These are phyloP conservation scores for Malacosoma neustria DNA, from an alignment of 2,888 invertebrate species.

Conservation along the genomic window DNA sequence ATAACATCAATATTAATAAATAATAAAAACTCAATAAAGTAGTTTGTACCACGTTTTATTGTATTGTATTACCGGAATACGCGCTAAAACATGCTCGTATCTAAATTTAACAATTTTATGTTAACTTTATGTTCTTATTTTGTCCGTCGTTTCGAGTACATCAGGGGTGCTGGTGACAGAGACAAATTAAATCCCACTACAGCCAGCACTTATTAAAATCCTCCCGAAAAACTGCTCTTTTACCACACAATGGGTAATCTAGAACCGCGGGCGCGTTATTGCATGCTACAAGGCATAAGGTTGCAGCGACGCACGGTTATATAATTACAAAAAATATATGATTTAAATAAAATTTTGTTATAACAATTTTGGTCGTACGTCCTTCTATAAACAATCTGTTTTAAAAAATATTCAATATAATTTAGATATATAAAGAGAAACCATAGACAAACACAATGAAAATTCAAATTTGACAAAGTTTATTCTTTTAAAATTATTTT, in stretches of 20 bases:
- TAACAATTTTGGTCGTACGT: too few relatives aligned
- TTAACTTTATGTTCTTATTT: constrained; percentile 13
- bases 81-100: not conserved
- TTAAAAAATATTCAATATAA: too few relatives aligned
- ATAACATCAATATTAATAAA: too few relatives aligned
- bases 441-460: too few relatives aligned
- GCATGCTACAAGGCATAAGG: not conserved
- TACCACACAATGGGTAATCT: constrained; percentile 45
- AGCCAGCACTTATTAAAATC: constrained; percentile 53
- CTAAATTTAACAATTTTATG: constrained; percentile 4
- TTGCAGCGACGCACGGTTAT: too few relatives aligned
- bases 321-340: too few relatives aligned
- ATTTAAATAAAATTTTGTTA: too few relatives aligned
- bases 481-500: too few relatives aligned
- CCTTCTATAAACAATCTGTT: too few relatives aligned
- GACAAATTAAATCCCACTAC: constrained; percentile 51
- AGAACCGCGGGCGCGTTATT: constrained; percentile 10
- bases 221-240: constrained; percentile 54
- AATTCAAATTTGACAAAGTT: too few relatives aligned
- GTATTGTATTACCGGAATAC: not conserved
- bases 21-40: not conserved
- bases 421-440: too few relatives aligned
- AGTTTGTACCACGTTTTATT: not conserved
- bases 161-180: constrained; percentile 44
- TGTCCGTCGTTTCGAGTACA: constrained; percentile 20